These are phyloP conservation scores for Heterochromis multidens DNA, from an alignment of 2,113 vertebrate species.

Conservation along the genomic window DNA sequence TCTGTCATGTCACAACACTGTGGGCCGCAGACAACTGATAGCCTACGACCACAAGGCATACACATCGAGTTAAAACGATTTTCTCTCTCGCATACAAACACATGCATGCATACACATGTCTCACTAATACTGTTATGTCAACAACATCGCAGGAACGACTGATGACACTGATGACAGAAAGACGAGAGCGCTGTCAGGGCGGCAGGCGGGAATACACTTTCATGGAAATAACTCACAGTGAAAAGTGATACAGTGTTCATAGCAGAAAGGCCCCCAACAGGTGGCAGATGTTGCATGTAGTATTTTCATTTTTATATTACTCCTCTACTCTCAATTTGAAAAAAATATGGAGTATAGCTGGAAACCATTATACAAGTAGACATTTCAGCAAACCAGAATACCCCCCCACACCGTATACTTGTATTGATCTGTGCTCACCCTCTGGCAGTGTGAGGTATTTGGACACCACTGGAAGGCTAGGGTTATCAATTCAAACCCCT, in stretches of 20 bases:
- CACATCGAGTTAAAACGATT: not conserved
- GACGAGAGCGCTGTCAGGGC: constrained; percentile 20
- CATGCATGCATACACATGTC: not conserved
- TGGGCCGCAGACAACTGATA: not conserved
- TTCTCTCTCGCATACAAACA: not conserved
- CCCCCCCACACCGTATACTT: no score
- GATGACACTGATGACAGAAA: constrained; percentile 27
- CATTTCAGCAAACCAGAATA: not conserved
- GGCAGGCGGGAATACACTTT: not conserved
- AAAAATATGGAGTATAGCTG: not conserved
- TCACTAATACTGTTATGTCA: not conserved
- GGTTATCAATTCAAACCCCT: not conserved
- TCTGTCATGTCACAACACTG: not conserved
- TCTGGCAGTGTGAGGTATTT: not conserved
- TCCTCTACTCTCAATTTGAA: not conserved
- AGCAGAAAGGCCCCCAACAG: not conserved
- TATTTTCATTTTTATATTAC: not conserved
- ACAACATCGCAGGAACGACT: constrained; percentile 21
- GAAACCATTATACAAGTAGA: not conserved
- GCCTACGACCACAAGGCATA: not conserved
- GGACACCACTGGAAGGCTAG: not conserved
- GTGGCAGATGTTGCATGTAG: not conserved
- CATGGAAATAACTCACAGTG: not conserved
- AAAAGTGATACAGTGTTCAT: constrained; percentile 7
- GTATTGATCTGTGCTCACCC: not conserved